Evolutionary conservation across 2,888 invertebrate species (phyloP).

Genomic region (Osmoderma eremita): DNA sequence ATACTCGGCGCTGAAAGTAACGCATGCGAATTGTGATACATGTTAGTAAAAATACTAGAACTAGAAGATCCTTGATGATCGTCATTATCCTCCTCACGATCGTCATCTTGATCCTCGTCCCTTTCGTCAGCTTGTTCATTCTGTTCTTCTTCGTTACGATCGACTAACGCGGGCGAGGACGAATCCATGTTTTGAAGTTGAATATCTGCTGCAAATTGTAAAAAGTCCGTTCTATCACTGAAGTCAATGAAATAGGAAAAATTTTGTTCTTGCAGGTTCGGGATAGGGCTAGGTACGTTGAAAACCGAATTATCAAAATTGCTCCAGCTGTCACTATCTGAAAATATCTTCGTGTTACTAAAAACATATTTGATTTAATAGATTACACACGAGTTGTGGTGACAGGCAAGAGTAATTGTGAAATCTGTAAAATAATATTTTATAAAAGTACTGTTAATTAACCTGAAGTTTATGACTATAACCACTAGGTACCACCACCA

Average conservation of each 20-base stretch:
- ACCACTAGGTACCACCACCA: not conserved
- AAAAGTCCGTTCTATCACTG: constrained; percentile 21
- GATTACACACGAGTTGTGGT: constrained; percentile 1
- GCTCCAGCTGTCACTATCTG: constrained; percentile 26
- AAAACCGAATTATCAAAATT: constrained; percentile 23
- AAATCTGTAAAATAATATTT: constrained; percentile 16
- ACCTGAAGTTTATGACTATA: not conserved
- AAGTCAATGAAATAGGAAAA: too few species aligned
- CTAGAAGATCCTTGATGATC: constrained; percentile 32
- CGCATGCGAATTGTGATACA: constrained; percentile 41
- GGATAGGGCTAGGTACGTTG: not conserved
- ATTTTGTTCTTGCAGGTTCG: too few species aligned
- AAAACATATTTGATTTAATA: not conserved
- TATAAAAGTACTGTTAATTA: not conserved
- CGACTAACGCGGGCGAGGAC: constrained; percentile 39
- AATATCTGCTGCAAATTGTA: constrained; percentile 31
- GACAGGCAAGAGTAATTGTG: constrained; percentile 38
- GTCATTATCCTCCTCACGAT: constrained; percentile 44
- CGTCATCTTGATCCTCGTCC: constrained; percentile 45
- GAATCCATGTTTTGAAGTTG: constrained; percentile 28
- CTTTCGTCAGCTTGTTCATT: constrained; percentile 41
- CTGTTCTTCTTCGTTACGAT: constrained; percentile 39
- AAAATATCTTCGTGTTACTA: constrained; percentile 20
- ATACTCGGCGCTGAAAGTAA: constrained; percentile 38
- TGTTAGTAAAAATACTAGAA: constrained; percentile 40